These are phyloP conservation scores for Etia nguti DNA, from an alignment of 2,113 vertebrate species.

Conservation along the genomic window DNA sequence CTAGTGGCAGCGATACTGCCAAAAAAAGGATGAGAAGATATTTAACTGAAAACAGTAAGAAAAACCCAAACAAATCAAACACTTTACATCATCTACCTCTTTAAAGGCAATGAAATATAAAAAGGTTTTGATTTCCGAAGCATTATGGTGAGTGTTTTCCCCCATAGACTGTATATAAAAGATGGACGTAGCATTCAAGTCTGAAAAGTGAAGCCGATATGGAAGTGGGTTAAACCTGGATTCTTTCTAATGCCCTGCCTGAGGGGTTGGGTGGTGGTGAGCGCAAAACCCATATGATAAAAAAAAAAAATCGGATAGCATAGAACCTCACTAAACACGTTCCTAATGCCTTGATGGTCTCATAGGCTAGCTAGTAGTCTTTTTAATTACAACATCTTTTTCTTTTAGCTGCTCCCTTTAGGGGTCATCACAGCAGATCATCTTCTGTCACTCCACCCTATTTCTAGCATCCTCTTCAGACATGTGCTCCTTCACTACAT, in stretches of 20 bases:
- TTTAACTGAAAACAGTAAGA: background rate
- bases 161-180: background rate
- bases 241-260: background rate
- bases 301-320: background rate
- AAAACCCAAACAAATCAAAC: background rate
- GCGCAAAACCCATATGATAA: background rate
- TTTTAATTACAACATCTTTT: background rate
- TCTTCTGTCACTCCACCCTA: background rate
- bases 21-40: background rate
- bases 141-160: background rate
- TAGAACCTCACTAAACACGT: background rate
- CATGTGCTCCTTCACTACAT: fast-evolving
- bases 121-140: background rate
- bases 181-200: fast-evolving
- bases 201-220: background rate
- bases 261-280: background rate
- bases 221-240: background rate
- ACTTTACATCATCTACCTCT: background rate
- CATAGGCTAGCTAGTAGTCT: background rate
- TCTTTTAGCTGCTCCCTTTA: background rate
- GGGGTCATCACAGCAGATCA: background rate
- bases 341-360: fast-evolving
- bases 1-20: background rate
- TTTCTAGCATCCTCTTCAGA: fast-evolving
- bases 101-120: background rate